Evolutionary conservation across 2,113 vertebrate species (phyloP).

Genomic region (Pterophyllum scalare): DNA sequence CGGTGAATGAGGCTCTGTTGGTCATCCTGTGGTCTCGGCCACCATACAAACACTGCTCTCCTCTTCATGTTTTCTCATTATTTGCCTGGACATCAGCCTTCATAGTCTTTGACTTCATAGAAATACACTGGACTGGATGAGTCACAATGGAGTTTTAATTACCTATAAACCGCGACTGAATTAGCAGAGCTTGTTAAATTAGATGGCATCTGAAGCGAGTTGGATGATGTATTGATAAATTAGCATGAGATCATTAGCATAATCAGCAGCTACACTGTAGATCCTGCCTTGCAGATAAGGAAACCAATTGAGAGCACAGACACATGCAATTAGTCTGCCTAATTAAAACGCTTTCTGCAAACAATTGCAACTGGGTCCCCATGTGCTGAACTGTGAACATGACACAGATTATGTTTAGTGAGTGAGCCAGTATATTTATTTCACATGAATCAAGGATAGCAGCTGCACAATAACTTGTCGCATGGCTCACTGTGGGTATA

Average conservation of each 20-base stretch:
- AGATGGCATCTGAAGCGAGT: constrained; percentile 11
- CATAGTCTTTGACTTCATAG: background rate
- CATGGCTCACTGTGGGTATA: background rate
- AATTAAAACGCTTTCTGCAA: constrained; percentile 66
- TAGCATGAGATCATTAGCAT: constrained; percentile 61
- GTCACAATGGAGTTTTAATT: constrained; percentile 1
- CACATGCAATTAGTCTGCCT: constrained; percentile 68
- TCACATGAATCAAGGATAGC: constrained; percentile 7
- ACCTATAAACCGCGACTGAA: constrained; percentile 7
- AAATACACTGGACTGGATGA: background rate
- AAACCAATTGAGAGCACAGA: constrained; percentile 55
- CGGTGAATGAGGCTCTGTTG: background rate
- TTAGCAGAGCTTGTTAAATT: constrained; percentile 6
- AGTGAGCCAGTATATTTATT: constrained; percentile 10
- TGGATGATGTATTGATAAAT: constrained; percentile 59
- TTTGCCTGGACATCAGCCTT: background rate
- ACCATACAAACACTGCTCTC: background rate
- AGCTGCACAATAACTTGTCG: background rate
- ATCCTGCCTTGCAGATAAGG: constrained; percentile 64
- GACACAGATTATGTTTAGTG: constrained; percentile 33
- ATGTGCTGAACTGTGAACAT: constrained; percentile 46
- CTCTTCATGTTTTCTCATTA: background rate
- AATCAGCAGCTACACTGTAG: constrained; percentile 58
- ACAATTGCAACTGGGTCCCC: constrained; percentile 38
- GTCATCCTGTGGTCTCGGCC: background rate